Percentiles rank a stretch among this genome's conserved stretches.
Evolutionary conservation across 2,888 invertebrate species (phyloP).

Genomic region (Plutella xylostella): DNA sequence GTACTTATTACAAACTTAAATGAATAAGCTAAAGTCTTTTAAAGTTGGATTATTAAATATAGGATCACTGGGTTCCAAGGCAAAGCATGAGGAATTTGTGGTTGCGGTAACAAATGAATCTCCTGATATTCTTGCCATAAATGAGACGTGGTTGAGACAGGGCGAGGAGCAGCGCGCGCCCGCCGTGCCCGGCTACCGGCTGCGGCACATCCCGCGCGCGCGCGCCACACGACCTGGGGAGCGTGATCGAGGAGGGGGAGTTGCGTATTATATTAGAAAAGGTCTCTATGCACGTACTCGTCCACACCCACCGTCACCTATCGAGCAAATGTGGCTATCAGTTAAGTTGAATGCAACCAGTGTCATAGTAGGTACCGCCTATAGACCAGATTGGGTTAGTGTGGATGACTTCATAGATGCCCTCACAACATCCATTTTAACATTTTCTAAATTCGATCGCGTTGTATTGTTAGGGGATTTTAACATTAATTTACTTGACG

Average conservation of each 20-base stretch:
- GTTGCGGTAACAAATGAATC: neutral
- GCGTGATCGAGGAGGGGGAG: neutral
- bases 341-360: neutral
- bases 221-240: neutral
- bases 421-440: neutral
- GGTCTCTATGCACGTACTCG: neutral
- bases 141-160: conserved; percentile 1
- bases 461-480: neutral
- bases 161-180: neutral
- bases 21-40: neutral
- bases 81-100: neutral
- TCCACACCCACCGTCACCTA: neutral
- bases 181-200: neutral
- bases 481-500: neutral
- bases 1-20: neutral
- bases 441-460: neutral
- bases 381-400: neutral
- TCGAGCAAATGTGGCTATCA: neutral
- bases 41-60: neutral
- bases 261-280: neutral
- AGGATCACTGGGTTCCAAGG: neutral
- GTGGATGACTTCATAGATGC: neutral
- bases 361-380: neutral
- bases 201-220: neutral
- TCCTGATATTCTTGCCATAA: neutral